Conservation (phyloP, 2,113 vertebrate genomes). For the Sakesphorus luctuosus region DNA sequence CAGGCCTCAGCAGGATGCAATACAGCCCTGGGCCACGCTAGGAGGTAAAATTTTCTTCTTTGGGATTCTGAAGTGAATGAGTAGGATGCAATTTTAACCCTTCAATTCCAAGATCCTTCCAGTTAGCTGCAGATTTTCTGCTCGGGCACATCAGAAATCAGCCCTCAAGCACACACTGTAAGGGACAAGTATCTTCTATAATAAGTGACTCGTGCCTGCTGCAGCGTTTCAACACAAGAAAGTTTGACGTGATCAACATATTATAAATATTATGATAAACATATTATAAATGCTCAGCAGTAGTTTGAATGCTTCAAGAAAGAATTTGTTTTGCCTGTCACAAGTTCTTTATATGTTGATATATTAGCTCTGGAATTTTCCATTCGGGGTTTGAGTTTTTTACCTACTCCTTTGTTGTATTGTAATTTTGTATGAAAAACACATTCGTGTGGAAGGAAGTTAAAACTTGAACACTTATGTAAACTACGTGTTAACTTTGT, state of each 20-base stretch:
- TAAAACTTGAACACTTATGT: background rate
- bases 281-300: background rate
- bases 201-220: background rate
- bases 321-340: background rate
- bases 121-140: background rate
- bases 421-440: background rate
- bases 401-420: accelerated
- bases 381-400: accelerated
- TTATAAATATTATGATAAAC: background rate
- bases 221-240: background rate
- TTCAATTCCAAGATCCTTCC: background rate
- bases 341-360: background rate
- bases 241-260: background rate
- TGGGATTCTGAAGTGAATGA: background rate
- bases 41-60: background rate
- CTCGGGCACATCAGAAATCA: background rate
- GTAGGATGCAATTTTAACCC: background rate
- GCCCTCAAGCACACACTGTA: background rate
- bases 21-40: background rate
- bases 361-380: background rate
- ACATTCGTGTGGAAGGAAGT: background rate
- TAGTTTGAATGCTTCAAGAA: background rate
- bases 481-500: background rate
- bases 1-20: background rate
- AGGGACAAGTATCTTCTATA: background rate